These are phyloP conservation scores for Ctenochaetus hawaiiensis DNA, from an alignment of 2,797 vertebrate species.

Conservation along the genomic window DNA sequence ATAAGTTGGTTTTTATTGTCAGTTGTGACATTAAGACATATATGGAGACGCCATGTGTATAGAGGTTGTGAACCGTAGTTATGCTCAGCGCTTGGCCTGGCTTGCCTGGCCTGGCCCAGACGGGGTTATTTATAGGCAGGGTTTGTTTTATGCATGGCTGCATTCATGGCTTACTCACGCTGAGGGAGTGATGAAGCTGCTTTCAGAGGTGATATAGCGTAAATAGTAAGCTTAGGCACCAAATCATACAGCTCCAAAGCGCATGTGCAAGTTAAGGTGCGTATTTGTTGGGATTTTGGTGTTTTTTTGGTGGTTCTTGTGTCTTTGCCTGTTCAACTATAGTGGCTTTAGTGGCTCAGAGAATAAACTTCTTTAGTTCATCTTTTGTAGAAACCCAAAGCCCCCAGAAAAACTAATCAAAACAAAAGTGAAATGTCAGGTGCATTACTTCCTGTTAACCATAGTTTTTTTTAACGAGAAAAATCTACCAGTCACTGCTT, in stretches of 20 bases:
- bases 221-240: not conserved
- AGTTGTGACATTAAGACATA: slow-evolving; percentile 61
- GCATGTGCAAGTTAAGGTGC: not conserved
- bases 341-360: not conserved
- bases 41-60: slow-evolving; percentile 8
- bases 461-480: not conserved
- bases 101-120: slow-evolving; percentile 26
- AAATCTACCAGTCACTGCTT: not conserved
- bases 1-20: slow-evolving; percentile 42
- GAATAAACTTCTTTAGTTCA: not conserved
- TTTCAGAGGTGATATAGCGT: slow-evolving; percentile 44
- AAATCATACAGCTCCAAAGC: not conserved
- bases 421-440: not conserved
- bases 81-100: slow-evolving; percentile 31
- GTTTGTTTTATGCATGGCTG: slow-evolving; percentile 69
- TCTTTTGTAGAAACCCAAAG: not conserved
- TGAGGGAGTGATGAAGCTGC: slow-evolving; percentile 37
- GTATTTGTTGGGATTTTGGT: not conserved
- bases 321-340: not conserved
- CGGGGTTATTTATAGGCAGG: slow-evolving; percentile 75
- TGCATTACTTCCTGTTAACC: slow-evolving; percentile 7
- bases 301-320: not conserved
- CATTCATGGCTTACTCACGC: slow-evolving; percentile 62
- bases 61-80: slow-evolving; percentile 40
- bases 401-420: not conserved